phyloP scores from a whole-genome alignment of 1,140 invertebrate species.

The Papilio polyxenes region DNA sequence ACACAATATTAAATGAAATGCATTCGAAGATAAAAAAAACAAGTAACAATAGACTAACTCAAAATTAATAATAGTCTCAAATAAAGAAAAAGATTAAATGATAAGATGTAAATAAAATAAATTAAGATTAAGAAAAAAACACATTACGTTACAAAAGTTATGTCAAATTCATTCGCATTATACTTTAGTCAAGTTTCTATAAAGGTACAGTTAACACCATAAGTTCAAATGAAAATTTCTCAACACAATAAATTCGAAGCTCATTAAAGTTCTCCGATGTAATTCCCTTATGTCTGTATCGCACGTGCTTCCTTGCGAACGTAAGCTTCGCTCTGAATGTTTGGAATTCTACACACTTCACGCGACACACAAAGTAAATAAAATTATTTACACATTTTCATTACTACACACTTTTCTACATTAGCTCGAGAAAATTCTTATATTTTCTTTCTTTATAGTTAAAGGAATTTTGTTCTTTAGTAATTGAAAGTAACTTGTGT shows the following conservation, averaged over 20 bases:
- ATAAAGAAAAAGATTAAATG: too few species aligned
- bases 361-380: not conserved
- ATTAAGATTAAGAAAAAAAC: too few species aligned
- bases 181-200: too few species aligned
- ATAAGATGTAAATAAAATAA: too few species aligned
- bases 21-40: not conserved
- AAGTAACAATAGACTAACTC: not conserved
- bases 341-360: not conserved
- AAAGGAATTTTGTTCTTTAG: not conserved
- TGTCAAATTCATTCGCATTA: too few species aligned
- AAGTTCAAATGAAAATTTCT: not conserved
- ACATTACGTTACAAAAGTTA: too few species aligned
- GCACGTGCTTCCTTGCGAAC: slow-evolving; percentile 3
- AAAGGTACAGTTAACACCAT: too few species aligned
- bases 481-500: not conserved
- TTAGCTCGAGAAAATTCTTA: not conserved
- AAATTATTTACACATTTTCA: not conserved
- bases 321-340: not conserved
- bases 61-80: too few species aligned
- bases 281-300: not conserved
- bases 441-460: not conserved
- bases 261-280: slow-evolving; percentile 17
- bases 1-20: slow-evolving; percentile 13
- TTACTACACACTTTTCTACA: not conserved
- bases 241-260: not conserved